Evolutionary conservation across 2,888 invertebrate species (phyloP).

Genomic region (Cephonodes hylas): DNA sequence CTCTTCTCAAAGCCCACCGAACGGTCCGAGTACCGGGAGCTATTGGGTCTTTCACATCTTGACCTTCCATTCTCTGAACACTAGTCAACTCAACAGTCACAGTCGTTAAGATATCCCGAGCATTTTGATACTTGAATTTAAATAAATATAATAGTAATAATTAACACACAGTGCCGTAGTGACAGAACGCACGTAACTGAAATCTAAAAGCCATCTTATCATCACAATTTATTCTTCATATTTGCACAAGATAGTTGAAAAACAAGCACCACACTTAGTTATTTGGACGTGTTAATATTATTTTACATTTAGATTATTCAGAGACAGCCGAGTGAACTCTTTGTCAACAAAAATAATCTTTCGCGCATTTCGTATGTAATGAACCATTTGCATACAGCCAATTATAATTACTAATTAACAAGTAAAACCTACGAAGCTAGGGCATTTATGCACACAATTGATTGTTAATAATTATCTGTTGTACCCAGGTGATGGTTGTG

Average conservation of each 20-base stretch:
- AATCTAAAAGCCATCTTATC: slow-evolving; percentile 36
- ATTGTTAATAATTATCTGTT: no score
- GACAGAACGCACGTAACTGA: slow-evolving; percentile 13
- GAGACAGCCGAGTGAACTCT: not conserved
- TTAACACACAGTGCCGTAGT: not conserved
- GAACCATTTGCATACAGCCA: no score
- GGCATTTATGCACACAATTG: no score
- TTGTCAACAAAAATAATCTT: not conserved
- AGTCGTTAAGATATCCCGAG: not conserved
- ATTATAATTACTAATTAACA: no score
- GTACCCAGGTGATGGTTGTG: no score
- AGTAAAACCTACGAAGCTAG: no score
- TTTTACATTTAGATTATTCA: slow-evolving; percentile 5
- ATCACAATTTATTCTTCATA: slow-evolving; percentile 32
- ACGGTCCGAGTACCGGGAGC: slow-evolving; percentile 29
- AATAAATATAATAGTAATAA: not conserved
- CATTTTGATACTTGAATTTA: not conserved
- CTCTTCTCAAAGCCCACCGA: slow-evolving; percentile 59
- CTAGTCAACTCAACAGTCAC: not conserved
- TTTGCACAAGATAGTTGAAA: slow-evolving; percentile 36
- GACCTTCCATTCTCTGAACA: slow-evolving; percentile 28
- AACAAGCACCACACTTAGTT: slow-evolving; percentile 25
- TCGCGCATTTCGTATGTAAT: no score
- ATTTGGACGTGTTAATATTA: slow-evolving; percentile 21
- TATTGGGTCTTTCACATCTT: slow-evolving; percentile 27